Percentiles rank a stretch among this genome's conserved stretches.
Conservation (phyloP, 2,797 vertebrate species). For the Phylloscopus collybita region DNA sequence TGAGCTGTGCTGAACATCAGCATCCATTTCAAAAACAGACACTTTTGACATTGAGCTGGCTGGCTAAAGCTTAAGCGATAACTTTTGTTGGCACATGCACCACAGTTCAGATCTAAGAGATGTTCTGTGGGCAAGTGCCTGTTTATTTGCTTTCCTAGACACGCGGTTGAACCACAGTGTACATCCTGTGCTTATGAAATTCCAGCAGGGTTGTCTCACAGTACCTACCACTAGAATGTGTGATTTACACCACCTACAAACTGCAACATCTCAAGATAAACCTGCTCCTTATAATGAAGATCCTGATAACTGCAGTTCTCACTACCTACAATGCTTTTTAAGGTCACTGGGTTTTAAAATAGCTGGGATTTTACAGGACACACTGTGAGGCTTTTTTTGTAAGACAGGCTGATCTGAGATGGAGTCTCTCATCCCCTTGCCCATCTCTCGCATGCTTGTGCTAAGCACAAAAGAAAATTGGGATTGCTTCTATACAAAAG, state of each 20-base stretch:
- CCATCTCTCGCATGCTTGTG: not conserved
- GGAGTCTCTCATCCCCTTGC: not conserved
- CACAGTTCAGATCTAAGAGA: conserved; percentile 56
- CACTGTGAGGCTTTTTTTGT: not conserved
- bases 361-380: not conserved
- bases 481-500: not conserved
- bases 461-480: not conserved
- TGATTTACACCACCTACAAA: conserved; percentile 57
- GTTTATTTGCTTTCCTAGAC: conserved; percentile 77
- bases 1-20: conserved; percentile 1
- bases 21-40: conserved; percentile 26
- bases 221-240: conserved; percentile 39
- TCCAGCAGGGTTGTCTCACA: conserved; percentile 75
- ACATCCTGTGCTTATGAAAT: conserved; percentile 80
- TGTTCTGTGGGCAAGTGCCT: conserved; percentile 70
- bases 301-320: not conserved
- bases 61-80: not conserved
- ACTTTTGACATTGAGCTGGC: conserved; percentile 34
- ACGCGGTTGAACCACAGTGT: conserved; percentile 68
- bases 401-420: not conserved
- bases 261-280: conserved; percentile 49
- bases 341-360: conserved; percentile 4
- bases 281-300: not conserved
- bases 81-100: conserved; percentile 51
- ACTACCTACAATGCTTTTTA: not conserved